Evolutionary conservation across 2,113 vertebrate genomes (phyloP), one percentile per base, ranked within the genome.

Genomic region (Cottus gobio): DNA sequence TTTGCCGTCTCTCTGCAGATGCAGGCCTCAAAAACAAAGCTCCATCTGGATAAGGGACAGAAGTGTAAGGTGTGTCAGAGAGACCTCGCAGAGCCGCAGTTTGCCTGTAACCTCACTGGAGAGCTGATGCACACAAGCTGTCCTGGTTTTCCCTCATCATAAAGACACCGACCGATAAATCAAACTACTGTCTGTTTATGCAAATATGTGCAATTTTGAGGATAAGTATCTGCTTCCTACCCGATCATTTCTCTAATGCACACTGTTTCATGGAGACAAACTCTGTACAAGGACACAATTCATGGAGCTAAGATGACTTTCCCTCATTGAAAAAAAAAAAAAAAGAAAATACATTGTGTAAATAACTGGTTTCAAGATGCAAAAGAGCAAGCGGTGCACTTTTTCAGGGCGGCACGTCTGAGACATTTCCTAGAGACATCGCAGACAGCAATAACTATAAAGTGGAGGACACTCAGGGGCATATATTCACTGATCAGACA

Each of bases 111-210:
- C 62, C 73, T 76, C 6, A 44, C 37, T 2, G 92, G 93, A 16
- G 90, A 94, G 22, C 79, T 93, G 36, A 75, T 87, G 73, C 94
- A 94, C 85, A 80, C 61, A 15, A 76, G 72, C 83, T 94, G 93
- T 64, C 37, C 24, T 24, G 57, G 34, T 37, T 48, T 20, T 31
- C 81, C 39, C 72, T 37, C 36, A 39, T 42, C 26, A 6, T 62
- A 61, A 58, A 79, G 60, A 66, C 9, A 65, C 22, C 18, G 13
- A 71, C 16, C 13, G 13, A 71, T 16, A 13, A 12, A 56, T 39
- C 30, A 60, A 69, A 50, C 24, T 63, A 3, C 54, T 67, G 60
- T 69, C 26, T 73, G 44, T 56, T 26, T 26, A 24, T 76, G 71
- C 63, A 75, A 72, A 58, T 48, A 20, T 46, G 15, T 63, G 26